Conservation (phyloP, 2,888 invertebrate species). For the Heliconius hortense region DNA sequence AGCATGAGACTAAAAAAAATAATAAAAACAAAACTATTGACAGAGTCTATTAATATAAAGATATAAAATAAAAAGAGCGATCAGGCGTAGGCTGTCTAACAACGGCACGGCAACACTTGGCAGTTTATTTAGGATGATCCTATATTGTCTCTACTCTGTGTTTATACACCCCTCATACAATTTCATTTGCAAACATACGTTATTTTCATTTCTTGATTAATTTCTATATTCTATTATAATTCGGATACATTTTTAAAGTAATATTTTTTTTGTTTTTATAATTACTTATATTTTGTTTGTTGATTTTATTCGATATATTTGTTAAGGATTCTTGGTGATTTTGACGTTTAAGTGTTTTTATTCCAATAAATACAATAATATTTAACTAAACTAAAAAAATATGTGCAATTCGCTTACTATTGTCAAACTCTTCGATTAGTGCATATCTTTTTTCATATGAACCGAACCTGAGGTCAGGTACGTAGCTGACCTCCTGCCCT, state of each 20-base stretch:
- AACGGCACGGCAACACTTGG: slow-evolving; percentile 20
- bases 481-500: no score
- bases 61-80: neutral
- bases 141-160: slow-evolving; percentile 22
- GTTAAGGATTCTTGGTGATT: neutral
- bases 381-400: no score
- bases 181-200: slow-evolving; percentile 33
- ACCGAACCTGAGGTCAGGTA: no score
- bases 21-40: no score
- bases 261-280: neutral
- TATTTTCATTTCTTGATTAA: slow-evolving; percentile 38
- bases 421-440: no score
- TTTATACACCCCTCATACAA: slow-evolving; percentile 30
- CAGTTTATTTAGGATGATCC: slow-evolving; percentile 37
- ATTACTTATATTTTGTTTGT: neutral
- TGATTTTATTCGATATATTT: neutral
- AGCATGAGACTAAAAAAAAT: no score
- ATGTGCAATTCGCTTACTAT: no score
- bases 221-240: slow-evolving; percentile 19
- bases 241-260: neutral
- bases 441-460: no score
- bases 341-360: no score
- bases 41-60: neutral
- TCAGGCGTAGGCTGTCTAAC: slow-evolving; percentile 14
- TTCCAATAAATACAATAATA: no score